Evolutionary conservation across 1,140 invertebrate species (phyloP).

Genomic region (Rhizoglyphus robini): DNA sequence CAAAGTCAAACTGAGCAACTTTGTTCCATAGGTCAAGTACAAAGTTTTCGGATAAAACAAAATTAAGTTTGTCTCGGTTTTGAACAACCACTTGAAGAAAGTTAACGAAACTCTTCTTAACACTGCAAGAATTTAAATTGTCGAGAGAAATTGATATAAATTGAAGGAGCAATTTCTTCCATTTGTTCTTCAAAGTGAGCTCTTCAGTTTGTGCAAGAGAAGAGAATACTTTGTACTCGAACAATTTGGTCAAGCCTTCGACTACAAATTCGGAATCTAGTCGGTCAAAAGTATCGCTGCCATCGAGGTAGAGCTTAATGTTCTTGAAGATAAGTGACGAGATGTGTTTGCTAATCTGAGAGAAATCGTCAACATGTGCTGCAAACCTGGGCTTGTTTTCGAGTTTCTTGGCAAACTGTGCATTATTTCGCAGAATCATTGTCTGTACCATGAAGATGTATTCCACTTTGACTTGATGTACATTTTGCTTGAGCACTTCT

Average conservation of each 20-base stretch:
- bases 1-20: neutral
- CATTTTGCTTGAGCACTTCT: neutral
- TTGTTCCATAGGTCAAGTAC: neutral
- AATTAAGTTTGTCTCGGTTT: neutral
- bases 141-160: neutral
- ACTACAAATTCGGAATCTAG: neutral
- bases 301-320: neutral
- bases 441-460: neutral
- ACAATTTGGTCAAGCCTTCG: neutral
- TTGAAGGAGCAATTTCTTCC: neutral
- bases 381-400: neutral
- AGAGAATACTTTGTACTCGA: neutral
- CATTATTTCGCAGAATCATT: neutral
- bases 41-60: neutral
- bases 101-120: neutral
- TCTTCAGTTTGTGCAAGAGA: neutral
- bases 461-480: neutral
- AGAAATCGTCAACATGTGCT: neutral
- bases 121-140: neutral
- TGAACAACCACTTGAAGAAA: neutral
- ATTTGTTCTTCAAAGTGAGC: neutral
- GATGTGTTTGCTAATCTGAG: neutral
- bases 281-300: neutral
- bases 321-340: neutral
- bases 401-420: neutral